Percentiles rank a stretch among this genome's conserved stretches.
Conservation (phyloP, 2,113 vertebrate species). For the Dicentrarchus labrax region DNA sequence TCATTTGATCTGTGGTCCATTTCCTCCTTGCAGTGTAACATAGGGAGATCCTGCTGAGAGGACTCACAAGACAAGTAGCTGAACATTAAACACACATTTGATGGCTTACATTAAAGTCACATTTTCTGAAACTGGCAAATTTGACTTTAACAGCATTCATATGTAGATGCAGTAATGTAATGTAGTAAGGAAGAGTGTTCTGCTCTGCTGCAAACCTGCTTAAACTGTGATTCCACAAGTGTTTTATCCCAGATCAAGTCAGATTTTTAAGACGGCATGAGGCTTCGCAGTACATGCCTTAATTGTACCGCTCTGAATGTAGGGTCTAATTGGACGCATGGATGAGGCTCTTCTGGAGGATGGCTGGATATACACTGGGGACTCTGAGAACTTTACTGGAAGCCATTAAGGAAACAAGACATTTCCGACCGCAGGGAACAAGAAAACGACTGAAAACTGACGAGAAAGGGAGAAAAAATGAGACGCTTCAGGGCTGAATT, state of each 20-base stretch:
- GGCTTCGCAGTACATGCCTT: conserved; percentile 48
- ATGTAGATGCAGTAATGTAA: conserved; percentile 33
- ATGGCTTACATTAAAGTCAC: conserved; percentile 47
- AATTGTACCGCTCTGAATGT: conserved; percentile 61
- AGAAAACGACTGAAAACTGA: conserved; percentile 65
- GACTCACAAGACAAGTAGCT: conserved; percentile 53
- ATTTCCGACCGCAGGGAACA: conserved; percentile 81
- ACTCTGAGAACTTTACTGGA: conserved; percentile 81
- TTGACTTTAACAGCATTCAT: conserved; percentile 37
- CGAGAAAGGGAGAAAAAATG: conserved; percentile 45
- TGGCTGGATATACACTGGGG: conserved; percentile 67
- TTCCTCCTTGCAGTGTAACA: conserved; percentile 45
- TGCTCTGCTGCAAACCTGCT: conserved; percentile 9
- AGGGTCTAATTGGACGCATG: conserved; percentile 64
- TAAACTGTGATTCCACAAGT: conserved; percentile 9
- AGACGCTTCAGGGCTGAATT: conserved; percentile 55
- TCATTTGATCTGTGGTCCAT: conserved; percentile 51
- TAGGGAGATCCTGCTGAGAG: conserved; percentile 33
- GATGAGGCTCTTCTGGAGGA: conserved; percentile 67
- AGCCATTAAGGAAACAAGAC: conserved; percentile 84
- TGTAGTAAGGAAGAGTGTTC: conserved; percentile 1
- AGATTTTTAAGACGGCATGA: conserved; percentile 45
- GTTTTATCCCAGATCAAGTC: conserved; percentile 52
- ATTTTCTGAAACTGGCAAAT: conserved; percentile 44
- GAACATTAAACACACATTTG: conserved; percentile 43